Base-by-base conservation (phyloP, 1,140 invertebrate genomes). In the Trichonephila clavipes region DNA sequence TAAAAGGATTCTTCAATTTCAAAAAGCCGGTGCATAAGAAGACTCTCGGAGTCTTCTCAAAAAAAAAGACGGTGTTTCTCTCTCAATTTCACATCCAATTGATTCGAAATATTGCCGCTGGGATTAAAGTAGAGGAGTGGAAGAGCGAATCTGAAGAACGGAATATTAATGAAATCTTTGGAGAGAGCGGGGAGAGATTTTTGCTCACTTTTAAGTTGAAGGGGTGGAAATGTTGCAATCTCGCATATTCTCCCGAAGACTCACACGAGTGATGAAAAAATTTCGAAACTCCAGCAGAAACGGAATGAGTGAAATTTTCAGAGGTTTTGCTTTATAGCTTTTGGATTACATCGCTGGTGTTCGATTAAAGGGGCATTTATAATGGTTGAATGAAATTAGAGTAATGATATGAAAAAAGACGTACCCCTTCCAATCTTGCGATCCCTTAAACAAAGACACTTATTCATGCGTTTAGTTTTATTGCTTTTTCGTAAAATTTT, bases 21-120 rank as follows among this genome's bases (percentile, higher is more conserved):
- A 72, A 87, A 72, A 66, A 92, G 61, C 14, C n/a, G 59, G 7
- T 62, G 18, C 28, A 59, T 66, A 92, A 85, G 28, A 92, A 85
- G 18, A 92, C 40, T 66, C 40, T 58, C 24, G 6, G 10, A 81
- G 90, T 28, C 62, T 62, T 61, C 69, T 82, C 58, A 90, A 90
- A n/a, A n/a, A n/a, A n/a, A n/a, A n/a, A 90, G 77, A n/a, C 58
- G 69, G 44, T 77, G 28, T 66, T 69, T 92, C 66, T 87, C 62
- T 58, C 81, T 77, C 91, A 59, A 69, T 92, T 92, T 87, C 64
- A 77, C 64, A 92, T 86, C 85, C 83, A 92, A 92, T 92, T 92
- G 83, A 87, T 87, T 92, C 64, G 40, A 92, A 64, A 92, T 87
- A 92, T 61, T 92, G 64, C 91, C 62, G 24, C 58, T 62, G 64